Evolutionary conservation across 2,113 vertebrate genomes (phyloP).

Genomic region (Accipiter cooperii): DNA sequence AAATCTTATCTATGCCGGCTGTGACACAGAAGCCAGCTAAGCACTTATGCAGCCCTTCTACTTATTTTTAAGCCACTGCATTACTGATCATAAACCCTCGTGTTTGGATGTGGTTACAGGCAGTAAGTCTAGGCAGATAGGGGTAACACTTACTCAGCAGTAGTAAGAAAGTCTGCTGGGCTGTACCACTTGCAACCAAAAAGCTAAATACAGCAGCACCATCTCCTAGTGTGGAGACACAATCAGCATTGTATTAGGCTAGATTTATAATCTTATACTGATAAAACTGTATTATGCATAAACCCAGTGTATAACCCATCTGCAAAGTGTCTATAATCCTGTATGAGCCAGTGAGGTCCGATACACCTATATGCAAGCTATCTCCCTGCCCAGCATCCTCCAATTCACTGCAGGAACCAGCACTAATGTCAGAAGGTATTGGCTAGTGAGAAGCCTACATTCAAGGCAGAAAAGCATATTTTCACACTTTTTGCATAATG

Average conservation of each 20-base stretch:
- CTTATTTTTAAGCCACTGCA: not conserved
- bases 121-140: not conserved
- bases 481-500: not conserved
- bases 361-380: not conserved
- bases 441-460: rapidly evolving
- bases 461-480: not conserved
- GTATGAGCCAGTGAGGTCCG: not conserved
- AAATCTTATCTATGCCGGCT: not conserved
- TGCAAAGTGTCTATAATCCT: not conserved
- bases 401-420: not conserved
- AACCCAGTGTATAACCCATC: not conserved
- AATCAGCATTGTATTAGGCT: not conserved
- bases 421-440: not conserved
- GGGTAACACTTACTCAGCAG: not conserved
- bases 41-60: not conserved
- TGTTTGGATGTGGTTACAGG: not conserved
- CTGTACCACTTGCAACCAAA: not conserved
- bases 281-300: not conserved
- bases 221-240: not conserved
- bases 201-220: not conserved
- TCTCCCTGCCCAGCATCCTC: not conserved
- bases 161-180: not conserved
- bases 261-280: not conserved
- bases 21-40: not conserved
- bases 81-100: rapidly evolving